phyloP scores from a whole-genome alignment of 2,113 vertebrate species.

The Charadrius vociferus region DNA sequence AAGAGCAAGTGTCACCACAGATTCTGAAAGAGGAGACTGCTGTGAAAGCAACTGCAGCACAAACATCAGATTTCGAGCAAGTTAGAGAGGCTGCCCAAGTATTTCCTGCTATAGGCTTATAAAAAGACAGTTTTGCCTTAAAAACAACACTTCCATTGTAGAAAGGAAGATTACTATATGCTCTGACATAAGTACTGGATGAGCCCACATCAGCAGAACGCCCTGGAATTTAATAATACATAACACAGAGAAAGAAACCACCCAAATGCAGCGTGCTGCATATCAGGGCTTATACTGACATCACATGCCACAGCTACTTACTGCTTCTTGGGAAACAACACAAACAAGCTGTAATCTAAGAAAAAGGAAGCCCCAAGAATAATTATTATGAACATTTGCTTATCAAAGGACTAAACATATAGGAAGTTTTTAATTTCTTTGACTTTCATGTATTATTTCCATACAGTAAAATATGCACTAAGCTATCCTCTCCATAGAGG shows the following conservation, averaged over 20 bases:
- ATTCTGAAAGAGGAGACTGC: constrained; percentile 10
- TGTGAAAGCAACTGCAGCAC: constrained; percentile 21
- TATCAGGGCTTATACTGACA: background rate
- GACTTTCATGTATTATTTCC: constrained; percentile 23
- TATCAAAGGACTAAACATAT: constrained; percentile 48
- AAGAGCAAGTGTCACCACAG: background rate
- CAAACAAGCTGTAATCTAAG: background rate
- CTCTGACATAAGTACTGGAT: background rate
- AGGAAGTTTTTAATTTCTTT: background rate
- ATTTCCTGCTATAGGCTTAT: background rate
- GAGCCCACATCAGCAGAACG: background rate
- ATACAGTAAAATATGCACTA: constrained; percentile 43
- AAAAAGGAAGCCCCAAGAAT: background rate
- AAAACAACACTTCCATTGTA: background rate
- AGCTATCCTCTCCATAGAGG: background rate
- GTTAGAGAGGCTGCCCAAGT: background rate
- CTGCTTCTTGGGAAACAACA: background rate
- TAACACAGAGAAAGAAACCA: background rate
- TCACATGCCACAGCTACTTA: background rate
- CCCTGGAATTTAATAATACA: background rate
- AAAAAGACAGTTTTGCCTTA: background rate
- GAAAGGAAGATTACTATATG: background rate
- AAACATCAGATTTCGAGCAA: background rate
- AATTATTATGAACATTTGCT: constrained; percentile 44
- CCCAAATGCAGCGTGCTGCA: background rate